Evolutionary conservation across 2,888 invertebrate species (phyloP), one percentile per base, ranked within the genome.

Genomic region (Drosophila peninsularis): DNA sequence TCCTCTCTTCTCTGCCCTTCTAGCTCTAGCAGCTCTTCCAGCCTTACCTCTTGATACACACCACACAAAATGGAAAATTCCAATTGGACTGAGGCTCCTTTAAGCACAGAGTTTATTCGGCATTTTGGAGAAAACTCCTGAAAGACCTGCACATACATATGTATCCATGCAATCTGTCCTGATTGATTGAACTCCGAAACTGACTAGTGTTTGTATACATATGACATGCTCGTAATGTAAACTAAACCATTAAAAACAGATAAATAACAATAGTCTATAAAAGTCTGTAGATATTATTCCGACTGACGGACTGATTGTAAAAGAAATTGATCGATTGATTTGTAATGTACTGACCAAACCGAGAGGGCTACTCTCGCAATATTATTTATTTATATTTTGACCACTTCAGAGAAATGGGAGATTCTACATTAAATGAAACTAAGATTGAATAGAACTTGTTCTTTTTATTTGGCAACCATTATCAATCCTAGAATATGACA

Each of bases 41-140:
- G 17, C 41, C 13, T 24, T 36, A 21, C 34, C 24, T 19, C 41
- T 37, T 32, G 34, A 30, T 36, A 64, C 52, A 30, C 63, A 32
- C 27, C 63, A 42, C 34, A 36, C 52, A 30, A 68, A 71, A 76
- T 78, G 62, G 52, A 70, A 42, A 14, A 14, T 71, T 71, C 64
- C 62, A 77, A 64, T 57, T 36, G 62, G 53, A 58, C 41, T 58
- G 49, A 58, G 34, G 24, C 27, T 19, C 41, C 57, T 36, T 57
- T 19, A 41, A 21, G 13, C n/a, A 11, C 13, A 24, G 1, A 27
- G 17, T 14, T 45, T 36, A 17, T 13, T 30, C 19, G 52, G 11
- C 36, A 52, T 27, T 27, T 52, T 21, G 21, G 5, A 34, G 0
- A 1, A 6, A 47, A 13, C 19, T 47, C 13, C 32, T 30, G 13